Evolutionary conservation across 2,113 vertebrate genomes (phyloP), one percentile per base, ranked within the genome.

Genomic region (Pseudolaguvia tuberculata): DNA sequence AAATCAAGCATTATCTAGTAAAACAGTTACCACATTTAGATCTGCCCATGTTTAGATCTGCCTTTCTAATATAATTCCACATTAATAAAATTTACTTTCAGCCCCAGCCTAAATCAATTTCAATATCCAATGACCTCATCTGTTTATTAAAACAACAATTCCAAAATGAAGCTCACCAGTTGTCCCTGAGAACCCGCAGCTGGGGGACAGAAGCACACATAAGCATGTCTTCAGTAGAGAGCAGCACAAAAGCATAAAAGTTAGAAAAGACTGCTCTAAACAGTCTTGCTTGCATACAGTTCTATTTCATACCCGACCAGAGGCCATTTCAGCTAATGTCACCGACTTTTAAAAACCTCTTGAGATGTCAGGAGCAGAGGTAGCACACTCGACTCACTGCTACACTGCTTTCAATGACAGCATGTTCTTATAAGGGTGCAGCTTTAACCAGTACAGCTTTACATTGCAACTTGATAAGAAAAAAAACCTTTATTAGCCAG

Each of bases 281-380:
- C 61, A 47, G n/a, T 18, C 15, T 15, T 12, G 15, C 35, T 21
- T 14, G 20, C 58, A 13, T 62, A 6, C 14, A 29, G 21, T n/a
- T 51, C 25, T 13, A 5, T 11, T 52, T 18, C 0, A 4, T 27
- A 27, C 80, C 84, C 82, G 53, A 82, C 78, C 79, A 81, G 53
- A 51, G 67, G 76, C 77, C 86, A 81, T 78, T 77, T 76, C 42
- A 18, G 29, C 14, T 21, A 76, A 67, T 35, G 79, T 75, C 68
- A 57, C 73, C 77, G 39, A 76, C 78, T 73, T 78, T 65, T 83
- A 75, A 82, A 20, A 58, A 11, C 1, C 53, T 29, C 31, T 51
- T 23, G 17, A 69, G 66, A 53, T 15, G 75, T 51, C 66, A 70
- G 17, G 12, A 56, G 42, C 50, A 69, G 74, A 48, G 12, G 13